These are phyloP conservation scores for Augochlorella aurata DNA, from an alignment of 2,888 invertebrate species.

Conservation along the genomic window DNA sequence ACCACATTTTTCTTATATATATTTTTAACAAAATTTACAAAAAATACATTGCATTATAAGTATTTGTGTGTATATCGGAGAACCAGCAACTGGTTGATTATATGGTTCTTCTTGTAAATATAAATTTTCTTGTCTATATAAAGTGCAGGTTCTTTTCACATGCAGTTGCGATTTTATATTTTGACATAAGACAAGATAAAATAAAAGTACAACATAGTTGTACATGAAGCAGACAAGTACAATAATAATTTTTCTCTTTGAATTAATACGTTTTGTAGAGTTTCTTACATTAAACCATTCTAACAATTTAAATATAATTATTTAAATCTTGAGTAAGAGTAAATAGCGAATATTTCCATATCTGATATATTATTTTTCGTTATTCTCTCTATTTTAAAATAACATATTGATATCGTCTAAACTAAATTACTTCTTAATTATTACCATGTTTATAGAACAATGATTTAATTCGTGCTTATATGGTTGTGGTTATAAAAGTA, in stretches of 20 bases:
- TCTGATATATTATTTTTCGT: slow-evolving; percentile 9
- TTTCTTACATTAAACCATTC: slow-evolving; percentile 11
- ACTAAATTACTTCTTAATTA: slow-evolving; percentile 9
- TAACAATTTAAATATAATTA: slow-evolving; percentile 3
- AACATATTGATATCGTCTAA: slow-evolving; percentile 4
- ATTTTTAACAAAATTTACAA: slow-evolving; percentile 37
- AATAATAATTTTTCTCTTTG: slow-evolving; percentile 15
- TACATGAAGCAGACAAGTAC: neutral
- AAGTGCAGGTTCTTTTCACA: slow-evolving; percentile 4
- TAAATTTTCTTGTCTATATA: slow-evolving; percentile 35
- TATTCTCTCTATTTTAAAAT: neutral
- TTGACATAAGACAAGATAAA: neutral
- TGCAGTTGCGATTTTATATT: neutral
- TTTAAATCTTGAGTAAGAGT: slow-evolving; percentile 5
- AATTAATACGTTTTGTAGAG: slow-evolving; percentile 24
- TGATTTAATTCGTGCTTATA: slow-evolving; percentile 14
- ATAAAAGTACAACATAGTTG: neutral
- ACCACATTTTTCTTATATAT: slow-evolving; percentile 28
- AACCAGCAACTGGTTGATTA: slow-evolving; percentile 7
- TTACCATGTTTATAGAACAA: neutral
- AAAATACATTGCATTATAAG: slow-evolving; percentile 26
- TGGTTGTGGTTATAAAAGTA: slow-evolving; percentile 28
- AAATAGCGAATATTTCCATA: neutral
- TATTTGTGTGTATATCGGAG: slow-evolving; percentile 15
- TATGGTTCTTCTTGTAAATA: slow-evolving; percentile 40